Percentiles rank a stretch among this genome's conserved stretches.
phyloP scores from a whole-genome alignment of 2,797 vertebrate species.

The Sebastes vulpes region DNA sequence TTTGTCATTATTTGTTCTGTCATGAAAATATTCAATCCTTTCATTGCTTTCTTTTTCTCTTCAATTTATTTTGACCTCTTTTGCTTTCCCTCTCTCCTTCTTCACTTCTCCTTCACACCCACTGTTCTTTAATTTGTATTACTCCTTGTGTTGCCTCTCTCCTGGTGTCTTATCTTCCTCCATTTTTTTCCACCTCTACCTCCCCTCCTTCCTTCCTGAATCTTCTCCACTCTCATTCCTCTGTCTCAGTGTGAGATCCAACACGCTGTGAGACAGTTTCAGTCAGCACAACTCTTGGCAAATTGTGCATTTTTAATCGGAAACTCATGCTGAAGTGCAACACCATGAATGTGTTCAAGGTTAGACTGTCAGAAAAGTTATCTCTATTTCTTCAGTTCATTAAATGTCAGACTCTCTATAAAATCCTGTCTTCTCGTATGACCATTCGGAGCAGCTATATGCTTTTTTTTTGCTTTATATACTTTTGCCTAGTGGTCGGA shows the following conservation, averaged over 20 bases:
- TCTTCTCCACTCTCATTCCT: not conserved
- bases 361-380: not conserved
- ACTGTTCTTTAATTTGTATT: not conserved
- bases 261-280: not conserved
- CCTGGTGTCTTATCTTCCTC: not conserved
- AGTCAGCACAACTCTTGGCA: not conserved
- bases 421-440: not conserved
- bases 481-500: not conserved
- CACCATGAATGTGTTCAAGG: not conserved
- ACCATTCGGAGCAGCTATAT: not conserved
- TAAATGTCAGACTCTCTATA: not conserved
- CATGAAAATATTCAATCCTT: not conserved
- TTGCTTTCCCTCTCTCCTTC: not conserved
- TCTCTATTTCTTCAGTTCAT: not conserved
- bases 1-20: not conserved
- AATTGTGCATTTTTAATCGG: not conserved
- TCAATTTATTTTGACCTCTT: not conserved
- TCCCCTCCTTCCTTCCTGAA: not conserved
- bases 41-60: not conserved
- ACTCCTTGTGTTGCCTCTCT: not conserved
- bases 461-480: not conserved
- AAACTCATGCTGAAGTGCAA: not conserved
- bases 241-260: not conserved
- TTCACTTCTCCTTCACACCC: not conserved
- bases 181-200: not conserved